A percentile compares a stretch with the other conserved stretches of the same genome.
phyloP scores from a whole-genome alignment of 1,140 invertebrate genomes.

The Drosophila kurseongensis region DNA sequence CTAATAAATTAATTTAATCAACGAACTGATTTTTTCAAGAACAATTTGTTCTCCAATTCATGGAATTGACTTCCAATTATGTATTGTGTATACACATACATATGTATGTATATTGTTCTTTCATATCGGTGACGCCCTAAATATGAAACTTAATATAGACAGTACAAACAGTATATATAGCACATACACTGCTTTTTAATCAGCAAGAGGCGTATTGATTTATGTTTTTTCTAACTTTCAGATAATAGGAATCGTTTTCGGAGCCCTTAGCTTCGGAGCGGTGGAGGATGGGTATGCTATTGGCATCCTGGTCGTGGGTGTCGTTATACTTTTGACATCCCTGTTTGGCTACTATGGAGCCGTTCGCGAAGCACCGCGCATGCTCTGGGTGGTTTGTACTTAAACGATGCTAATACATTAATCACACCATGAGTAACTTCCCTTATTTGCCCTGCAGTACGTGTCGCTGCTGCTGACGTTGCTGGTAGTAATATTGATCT shows the following conservation, averaged over 20 bases:
- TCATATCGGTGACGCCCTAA: constrained; percentile 18
- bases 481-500: constrained; percentile 54
- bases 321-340: constrained; percentile 90
- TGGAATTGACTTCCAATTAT: too few species aligned
- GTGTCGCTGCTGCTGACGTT: constrained; percentile 58
- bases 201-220: too few species aligned
- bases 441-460: constrained; percentile 49
- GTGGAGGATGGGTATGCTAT: constrained; percentile 85
- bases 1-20: too few species aligned
- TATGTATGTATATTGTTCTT: too few species aligned
- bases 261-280: constrained; percentile 84
- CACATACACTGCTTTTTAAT: too few species aligned
- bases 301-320: constrained; percentile 89
- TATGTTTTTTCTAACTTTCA: constrained; percentile 12
- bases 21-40: too few species aligned
- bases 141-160: too few species aligned
- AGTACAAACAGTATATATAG: too few species aligned
- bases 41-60: too few species aligned
- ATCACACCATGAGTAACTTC: constrained; percentile 9
- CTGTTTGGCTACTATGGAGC: constrained; percentile 95
- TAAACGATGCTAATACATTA: not conserved
- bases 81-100: too few species aligned
- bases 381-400: constrained; percentile 90
- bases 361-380: constrained; percentile 91
- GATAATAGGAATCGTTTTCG: constrained; percentile 73